Base-by-base conservation (phyloP, 2,797 vertebrate species). In the Coracias cyanogaster region DNA sequence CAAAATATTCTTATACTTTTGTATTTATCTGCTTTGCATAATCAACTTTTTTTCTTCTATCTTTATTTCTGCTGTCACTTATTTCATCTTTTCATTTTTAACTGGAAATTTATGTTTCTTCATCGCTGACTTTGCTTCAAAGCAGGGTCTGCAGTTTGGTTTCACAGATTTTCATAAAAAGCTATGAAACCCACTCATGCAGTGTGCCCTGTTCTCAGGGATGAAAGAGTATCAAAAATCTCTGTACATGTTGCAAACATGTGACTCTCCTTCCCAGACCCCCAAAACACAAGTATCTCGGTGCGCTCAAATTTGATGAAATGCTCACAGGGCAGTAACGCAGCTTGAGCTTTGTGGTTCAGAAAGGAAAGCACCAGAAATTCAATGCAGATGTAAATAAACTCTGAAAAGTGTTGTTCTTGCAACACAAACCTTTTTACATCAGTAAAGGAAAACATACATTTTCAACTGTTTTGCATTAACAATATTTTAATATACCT, bases 11-110 rank as follows among this genome's bases (percentile, higher is more conserved):
- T 95, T 91, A 37, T 37, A 55, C 57, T 91, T 95, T 61, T 80
- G 54, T 66, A 92, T 95, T 97, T 93, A 90, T 91, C 91, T 95
- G 89, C 82, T 96, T 91, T 86, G 64, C 64, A 81, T 86, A 96
- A 93, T 86, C 71, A 87, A 91, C 29, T 22, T 82, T 58, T 65
- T 89, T 84, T 88, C 65, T 33, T 70, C 81, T 57, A 57, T 58
- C 69, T 80, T 91, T 93, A 89, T 93, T 96, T 96, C 51, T 90
- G 52, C 55, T 94, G 65, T 72, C 61, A 86, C 60, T 95, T 95
- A 85, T 84, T 96, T 94, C 3, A 88, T 33, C 69, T 82, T 95
- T 85, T 89, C 19, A 57, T 85, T 95, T 81, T 93, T 67, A 95
- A 90, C 54, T 84, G 31, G 61, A 85, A 91, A 94, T 61, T 26